A percentile compares a stretch with the other conserved stretches of the same genome.
These are phyloP conservation scores for Scolanthus callimorphus DNA, from an alignment of 92 coral and sea anemone genomes.

Conservation along the genomic window DNA sequence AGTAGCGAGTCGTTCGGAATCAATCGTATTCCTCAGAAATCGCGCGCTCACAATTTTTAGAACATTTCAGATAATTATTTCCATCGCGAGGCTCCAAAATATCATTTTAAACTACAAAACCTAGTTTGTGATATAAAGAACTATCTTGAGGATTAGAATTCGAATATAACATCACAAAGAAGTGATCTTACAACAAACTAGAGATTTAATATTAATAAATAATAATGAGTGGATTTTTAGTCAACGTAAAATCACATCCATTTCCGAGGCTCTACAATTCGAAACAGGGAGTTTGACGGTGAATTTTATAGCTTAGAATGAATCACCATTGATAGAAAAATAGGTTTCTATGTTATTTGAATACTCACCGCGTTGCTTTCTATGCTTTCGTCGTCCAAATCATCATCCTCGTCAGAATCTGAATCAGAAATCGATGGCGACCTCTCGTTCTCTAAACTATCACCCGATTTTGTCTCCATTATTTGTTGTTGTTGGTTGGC, in stretches of 20 bases:
- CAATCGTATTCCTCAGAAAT: too few species aligned
- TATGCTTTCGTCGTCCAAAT: constrained; percentile 83
- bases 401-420: constrained; percentile 96
- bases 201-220: constrained; percentile 87
- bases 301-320: not conserved
- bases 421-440: constrained; percentile 98
- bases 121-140: too few species aligned
- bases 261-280: constrained; percentile 14
- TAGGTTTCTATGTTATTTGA: constrained; percentile 8
- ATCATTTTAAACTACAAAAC: too few species aligned
- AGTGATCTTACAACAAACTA: too few species aligned
- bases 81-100: too few species aligned
- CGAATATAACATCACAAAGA: too few species aligned
- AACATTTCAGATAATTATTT: too few species aligned
- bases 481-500: constrained; percentile 74
- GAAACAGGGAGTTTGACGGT: not conserved
- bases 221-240: constrained; percentile 15
- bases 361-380: constrained; percentile 85
- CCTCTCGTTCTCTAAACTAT: constrained; percentile 86
- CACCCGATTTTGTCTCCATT: constrained; percentile 71
- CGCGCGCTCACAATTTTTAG: too few species aligned
- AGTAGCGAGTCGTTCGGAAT: too few species aligned
- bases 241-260: not conserved
- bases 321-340: constrained; percentile 10
- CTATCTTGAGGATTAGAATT: too few species aligned